Evolutionary conservation across 2,888 invertebrate species (phyloP).

Genomic region (Protula sp.): DNA sequence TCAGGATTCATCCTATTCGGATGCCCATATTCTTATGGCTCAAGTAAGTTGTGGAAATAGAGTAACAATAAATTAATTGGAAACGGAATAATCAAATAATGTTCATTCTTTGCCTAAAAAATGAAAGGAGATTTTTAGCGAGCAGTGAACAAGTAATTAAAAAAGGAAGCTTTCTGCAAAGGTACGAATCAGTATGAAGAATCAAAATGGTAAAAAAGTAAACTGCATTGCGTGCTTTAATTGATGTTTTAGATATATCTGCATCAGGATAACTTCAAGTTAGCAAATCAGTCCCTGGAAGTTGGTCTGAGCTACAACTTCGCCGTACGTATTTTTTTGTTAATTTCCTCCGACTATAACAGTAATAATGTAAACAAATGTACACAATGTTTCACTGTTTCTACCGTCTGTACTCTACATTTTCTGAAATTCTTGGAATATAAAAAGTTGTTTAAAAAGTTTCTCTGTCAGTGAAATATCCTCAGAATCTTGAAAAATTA

Average conservation of each 20-base stretch:
- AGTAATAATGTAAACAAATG: no score
- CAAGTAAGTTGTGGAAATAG: slow-evolving; percentile 31
- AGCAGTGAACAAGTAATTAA: background rate
- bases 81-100: background rate
- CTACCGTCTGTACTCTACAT: no score
- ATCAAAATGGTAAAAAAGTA: no score
- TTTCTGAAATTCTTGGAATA: no score
- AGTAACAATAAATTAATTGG: background rate
- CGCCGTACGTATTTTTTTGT: slow-evolving; percentile 60
- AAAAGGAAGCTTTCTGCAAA: background rate
- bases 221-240: no score
- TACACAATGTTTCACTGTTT: no score
- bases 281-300: slow-evolving; percentile 81
- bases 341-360: no score
- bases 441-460: no score
- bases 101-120: background rate
- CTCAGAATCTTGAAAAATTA: no score
- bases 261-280: slow-evolving; percentile 60
- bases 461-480: no score
- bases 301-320: slow-evolving; percentile 88
- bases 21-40: slow-evolving; percentile 79
- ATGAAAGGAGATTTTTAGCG: background rate
- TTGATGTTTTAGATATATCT: slow-evolving; percentile 65
- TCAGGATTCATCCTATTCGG: slow-evolving; percentile 72
- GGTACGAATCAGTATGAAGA: no score